Percentiles rank a stretch among this genome's conserved stretches.
These are phyloP conservation scores for Lepidurus packardi DNA, from an alignment of 1,140 invertebrate species.

Conservation along the genomic window DNA sequence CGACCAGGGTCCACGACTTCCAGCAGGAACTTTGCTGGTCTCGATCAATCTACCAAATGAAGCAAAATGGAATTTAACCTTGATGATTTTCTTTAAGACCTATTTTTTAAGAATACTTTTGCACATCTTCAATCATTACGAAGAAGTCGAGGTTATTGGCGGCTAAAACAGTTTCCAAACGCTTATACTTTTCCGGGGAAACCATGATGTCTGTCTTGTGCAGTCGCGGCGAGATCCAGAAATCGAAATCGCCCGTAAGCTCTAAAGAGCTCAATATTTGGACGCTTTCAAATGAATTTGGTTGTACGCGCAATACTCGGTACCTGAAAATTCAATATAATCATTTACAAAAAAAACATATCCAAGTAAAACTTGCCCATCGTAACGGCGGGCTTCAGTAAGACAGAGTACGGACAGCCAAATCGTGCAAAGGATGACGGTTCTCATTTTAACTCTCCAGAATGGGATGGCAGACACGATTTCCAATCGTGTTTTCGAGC, in stretches of 20 bases:
- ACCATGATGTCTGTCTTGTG: slow-evolving; percentile 25
- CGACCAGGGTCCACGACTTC: slow-evolving; percentile 32
- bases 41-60: not conserved
- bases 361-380: not conserved
- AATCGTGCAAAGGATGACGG: not conserved
- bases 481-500: slow-evolving; percentile 4
- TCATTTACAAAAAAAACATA: not conserved
- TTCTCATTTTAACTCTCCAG: not conserved
- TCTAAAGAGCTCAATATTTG: not conserved
- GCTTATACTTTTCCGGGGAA: not conserved
- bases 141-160: not conserved
- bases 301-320: slow-evolving; percentile 23
- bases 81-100: not conserved
- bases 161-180: not conserved
- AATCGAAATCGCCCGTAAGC: slow-evolving; percentile 22
- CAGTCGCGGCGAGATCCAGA: slow-evolving; percentile 16
- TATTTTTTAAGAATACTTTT: slow-evolving; percentile 1
- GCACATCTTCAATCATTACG: slow-evolving; percentile 14
- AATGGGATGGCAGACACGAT: not conserved
- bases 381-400: not conserved
- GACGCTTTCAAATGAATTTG: not conserved
- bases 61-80: not conserved
- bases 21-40: slow-evolving; percentile 27
- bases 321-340: not conserved
- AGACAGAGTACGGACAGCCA: not conserved